phyloP scores from a whole-genome alignment of 2,888 invertebrate genomes.

The Limnephilus rhombicus region DNA sequence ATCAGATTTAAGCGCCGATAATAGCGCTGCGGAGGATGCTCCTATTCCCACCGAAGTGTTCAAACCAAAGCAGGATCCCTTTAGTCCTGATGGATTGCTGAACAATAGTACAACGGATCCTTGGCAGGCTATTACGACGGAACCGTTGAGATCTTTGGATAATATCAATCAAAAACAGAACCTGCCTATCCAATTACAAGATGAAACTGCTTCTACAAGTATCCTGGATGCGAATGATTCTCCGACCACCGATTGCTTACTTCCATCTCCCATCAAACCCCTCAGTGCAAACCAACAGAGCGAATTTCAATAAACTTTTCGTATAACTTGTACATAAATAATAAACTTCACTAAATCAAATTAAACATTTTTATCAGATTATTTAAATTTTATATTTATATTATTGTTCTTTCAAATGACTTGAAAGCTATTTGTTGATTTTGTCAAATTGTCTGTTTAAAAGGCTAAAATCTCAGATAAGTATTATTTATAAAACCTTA shows the following conservation, averaged over 20 bases:
- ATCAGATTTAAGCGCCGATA: constrained; percentile 85
- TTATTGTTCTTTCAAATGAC: not conserved
- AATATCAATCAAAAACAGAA: constrained; percentile 60
- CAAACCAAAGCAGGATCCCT: constrained; percentile 74
- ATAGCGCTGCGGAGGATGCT: constrained; percentile 81
- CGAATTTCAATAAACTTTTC: constrained; percentile 14
- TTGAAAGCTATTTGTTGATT: not conserved
- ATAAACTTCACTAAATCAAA: not conserved
- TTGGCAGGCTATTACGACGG: constrained; percentile 70
- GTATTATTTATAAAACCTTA: not conserved
- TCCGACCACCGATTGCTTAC: constrained; percentile 74
- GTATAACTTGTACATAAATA: not conserved
- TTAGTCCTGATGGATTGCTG: constrained; percentile 76
- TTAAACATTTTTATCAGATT: not conserved
- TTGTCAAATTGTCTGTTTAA: not conserved
- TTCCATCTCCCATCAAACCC: constrained; percentile 81
- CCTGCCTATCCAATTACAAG: constrained; percentile 51
- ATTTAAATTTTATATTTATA: not conserved
- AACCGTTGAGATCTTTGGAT: constrained; percentile 67
- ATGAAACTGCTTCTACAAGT: constrained; percentile 67
- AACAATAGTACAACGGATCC: constrained; percentile 72
- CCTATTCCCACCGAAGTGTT: constrained; percentile 68
- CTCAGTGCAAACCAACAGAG: constrained; percentile 65
- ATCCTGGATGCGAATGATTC: constrained; percentile 74
- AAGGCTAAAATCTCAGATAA: not conserved